These are phyloP conservation scores for Austrofundulus limnaeus DNA, from an alignment of 2,113 vertebrate species.

Conservation along the genomic window DNA sequence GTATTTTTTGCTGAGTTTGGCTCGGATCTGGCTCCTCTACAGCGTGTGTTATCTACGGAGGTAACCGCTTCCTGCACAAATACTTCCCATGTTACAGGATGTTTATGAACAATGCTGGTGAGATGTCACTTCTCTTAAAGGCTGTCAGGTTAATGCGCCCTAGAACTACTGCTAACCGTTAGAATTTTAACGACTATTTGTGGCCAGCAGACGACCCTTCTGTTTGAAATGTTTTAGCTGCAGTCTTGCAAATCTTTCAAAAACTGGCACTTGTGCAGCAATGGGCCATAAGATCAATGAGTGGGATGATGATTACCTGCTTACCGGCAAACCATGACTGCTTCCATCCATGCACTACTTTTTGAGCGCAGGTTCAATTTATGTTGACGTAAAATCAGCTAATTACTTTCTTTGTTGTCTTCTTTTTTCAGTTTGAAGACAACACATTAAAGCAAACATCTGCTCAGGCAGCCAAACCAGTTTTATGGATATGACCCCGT, in stretches of 20 bases:
- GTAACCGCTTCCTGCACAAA: constrained; percentile 50
- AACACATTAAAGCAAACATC: background rate
- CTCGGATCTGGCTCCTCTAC: constrained; percentile 41
- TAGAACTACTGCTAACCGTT: constrained; percentile 17
- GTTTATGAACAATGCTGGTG: constrained; percentile 45
- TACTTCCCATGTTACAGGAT: constrained; percentile 55
- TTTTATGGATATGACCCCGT: background rate
- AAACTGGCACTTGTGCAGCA: constrained; percentile 7
- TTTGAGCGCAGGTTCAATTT: background rate
- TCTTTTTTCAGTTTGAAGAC: background rate
- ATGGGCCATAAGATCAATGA: constrained; percentile 1
- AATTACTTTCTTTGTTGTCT: no score
- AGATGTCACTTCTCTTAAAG: constrained; percentile 38
- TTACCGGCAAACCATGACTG: background rate
- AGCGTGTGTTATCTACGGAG: constrained; percentile 54
- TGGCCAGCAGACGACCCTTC: constrained; percentile 36
- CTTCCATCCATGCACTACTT: background rate
- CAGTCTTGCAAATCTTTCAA: constrained; percentile 1
- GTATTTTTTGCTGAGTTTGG: constrained; percentile 11
- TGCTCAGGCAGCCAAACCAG: background rate
- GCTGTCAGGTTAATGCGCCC: constrained; percentile 16
- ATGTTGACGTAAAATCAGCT: background rate
- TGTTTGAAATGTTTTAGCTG: constrained; percentile 17
- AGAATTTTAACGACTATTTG: constrained; percentile 32
- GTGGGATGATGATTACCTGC: constrained; percentile 6